Evolutionary conservation across 1,140 invertebrate genomes (phyloP).

Genomic region (Akabosia matsudoensis): DNA sequence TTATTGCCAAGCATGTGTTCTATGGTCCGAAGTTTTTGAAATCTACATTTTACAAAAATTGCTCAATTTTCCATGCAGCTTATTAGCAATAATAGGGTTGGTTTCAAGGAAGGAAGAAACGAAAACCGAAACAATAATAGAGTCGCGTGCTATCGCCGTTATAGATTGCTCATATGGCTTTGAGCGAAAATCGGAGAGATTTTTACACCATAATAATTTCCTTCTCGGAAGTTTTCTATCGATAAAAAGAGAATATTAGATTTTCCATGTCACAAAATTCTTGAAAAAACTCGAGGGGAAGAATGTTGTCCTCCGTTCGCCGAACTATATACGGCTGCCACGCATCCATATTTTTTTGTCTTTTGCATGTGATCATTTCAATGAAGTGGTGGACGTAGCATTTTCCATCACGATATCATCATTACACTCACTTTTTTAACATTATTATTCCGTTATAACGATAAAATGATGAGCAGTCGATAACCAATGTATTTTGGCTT

Average conservation of each 20-base stretch:
- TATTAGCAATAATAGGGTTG: constrained; percentile 10
- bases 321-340: too few species aligned
- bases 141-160: not conserved
- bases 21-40: not conserved
- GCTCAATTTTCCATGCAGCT: not conserved
- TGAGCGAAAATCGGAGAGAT: not conserved
- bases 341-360: too few species aligned
- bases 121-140: constrained; percentile 4
- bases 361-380: too few species aligned
- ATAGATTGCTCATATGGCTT: not conserved
- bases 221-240: too few species aligned
- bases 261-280: too few species aligned
- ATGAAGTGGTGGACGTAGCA: not conserved
- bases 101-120: not conserved
- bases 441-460: not conserved
- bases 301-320: too few species aligned
- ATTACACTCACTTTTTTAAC: not conserved
- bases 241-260: too few species aligned
- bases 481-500: not conserved
- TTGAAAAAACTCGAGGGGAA: too few species aligned
- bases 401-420: not conserved
- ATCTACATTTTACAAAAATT: not conserved
- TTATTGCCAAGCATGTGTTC: not conserved
- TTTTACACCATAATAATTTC: not conserved
- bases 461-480: constrained; percentile 7